These are phyloP conservation scores for Ruditapes philippinarum DNA, from an alignment of 1,140 invertebrate genomes.

Conservation along the genomic window DNA sequence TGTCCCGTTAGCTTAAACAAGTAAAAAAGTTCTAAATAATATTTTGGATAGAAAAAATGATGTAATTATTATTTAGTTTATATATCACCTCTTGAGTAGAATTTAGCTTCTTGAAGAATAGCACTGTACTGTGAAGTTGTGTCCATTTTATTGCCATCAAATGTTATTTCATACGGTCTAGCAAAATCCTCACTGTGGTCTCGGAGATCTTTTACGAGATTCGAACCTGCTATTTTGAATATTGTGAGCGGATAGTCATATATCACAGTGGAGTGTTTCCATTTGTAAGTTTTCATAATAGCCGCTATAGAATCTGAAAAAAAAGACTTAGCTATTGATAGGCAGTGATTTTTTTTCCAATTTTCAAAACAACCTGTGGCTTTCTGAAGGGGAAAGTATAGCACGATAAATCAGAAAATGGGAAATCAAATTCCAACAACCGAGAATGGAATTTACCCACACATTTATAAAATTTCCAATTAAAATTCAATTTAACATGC, in stretches of 20 bases:
- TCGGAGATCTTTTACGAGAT: constrained; percentile 16
- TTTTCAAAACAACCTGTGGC: no score
- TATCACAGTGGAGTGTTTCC: background rate
- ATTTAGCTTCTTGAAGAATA: background rate
- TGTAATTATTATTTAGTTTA: no score
- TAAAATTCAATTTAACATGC: no score
- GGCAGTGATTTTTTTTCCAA: no score
- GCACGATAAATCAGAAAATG: no score
- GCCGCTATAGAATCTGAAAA: constrained; percentile 1
- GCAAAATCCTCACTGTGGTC: constrained; percentile 6
- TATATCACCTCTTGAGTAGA: background rate
- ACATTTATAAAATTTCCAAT: no score
- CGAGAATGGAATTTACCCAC: no score
- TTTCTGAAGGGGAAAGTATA: no score
- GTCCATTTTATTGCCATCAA: background rate
- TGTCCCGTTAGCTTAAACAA: no score
- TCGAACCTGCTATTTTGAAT: constrained; percentile 21
- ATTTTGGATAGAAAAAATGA: no score
- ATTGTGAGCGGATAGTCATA: constrained; percentile 30
- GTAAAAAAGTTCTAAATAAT: no score
- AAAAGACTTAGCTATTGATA: background rate
- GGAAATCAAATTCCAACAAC: no score
- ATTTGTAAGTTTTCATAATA: constrained; percentile 3
- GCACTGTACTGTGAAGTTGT: background rate
- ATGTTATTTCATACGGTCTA: constrained; percentile 25